Conservation (phyloP, 2,888 invertebrate genomes). For the Caprella mutica region DNA sequence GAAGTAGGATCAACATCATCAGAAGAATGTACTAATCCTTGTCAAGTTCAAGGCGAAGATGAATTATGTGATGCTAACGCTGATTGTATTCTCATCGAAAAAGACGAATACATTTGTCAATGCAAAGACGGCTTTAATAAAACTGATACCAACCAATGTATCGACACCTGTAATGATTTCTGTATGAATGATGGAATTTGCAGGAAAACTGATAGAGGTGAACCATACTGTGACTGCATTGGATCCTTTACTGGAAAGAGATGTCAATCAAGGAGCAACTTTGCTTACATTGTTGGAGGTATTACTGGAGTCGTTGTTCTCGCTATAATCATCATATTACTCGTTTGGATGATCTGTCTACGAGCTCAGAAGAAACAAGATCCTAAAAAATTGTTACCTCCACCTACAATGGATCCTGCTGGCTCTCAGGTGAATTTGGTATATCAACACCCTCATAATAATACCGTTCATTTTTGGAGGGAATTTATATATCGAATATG, state of each 20-base stretch:
- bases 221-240: slow-evolving; percentile 75
- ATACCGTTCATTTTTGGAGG: no score
- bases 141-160: slow-evolving; percentile 60
- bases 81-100: slow-evolving; percentile 62
- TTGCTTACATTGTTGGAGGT: slow-evolving; percentile 87
- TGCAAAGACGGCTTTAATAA: slow-evolving; percentile 89
- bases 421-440: slow-evolving; percentile 33
- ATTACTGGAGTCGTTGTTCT: slow-evolving; percentile 88
- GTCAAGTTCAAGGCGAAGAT: slow-evolving; percentile 60
- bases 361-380: slow-evolving; percentile 34
- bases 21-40: slow-evolving; percentile 78
- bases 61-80: slow-evolving; percentile 80
- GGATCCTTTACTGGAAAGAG: slow-evolving; percentile 84
- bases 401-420: slow-evolving; percentile 28
- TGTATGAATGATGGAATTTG: slow-evolving; percentile 86
- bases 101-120: slow-evolving; percentile 74
- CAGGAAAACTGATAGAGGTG: slow-evolving; percentile 52
- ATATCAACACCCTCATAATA: no score
- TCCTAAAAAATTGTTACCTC: slow-evolving; percentile 14
- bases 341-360: slow-evolving; percentile 96
- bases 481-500: no score
- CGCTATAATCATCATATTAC: slow-evolving; percentile 77
- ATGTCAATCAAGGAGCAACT: slow-evolving; percentile 75
- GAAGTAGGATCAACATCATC: slow-evolving; percentile 48
- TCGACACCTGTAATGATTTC: slow-evolving; percentile 67